Evolutionary conservation across 1,140 invertebrate genomes (phyloP), one percentile per base, ranked within the genome.

Genomic region (Anastatus disparis): DNA sequence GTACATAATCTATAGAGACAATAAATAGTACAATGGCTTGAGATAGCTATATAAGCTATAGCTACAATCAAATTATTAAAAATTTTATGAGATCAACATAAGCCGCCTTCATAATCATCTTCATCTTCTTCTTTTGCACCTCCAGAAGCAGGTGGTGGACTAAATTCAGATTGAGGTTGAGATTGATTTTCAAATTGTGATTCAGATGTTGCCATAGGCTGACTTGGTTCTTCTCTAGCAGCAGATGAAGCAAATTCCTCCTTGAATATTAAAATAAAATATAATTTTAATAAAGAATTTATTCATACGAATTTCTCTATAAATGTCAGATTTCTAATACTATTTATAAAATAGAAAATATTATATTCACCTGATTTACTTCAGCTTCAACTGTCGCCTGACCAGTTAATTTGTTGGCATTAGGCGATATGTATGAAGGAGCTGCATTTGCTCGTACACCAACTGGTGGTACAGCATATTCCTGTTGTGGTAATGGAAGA

Each of bases 391-490:
- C 74, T n/a, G 79, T 82, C 29, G 81, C 75, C 68, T 82, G 79
- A 66, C 73, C 78, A 44, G 76, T 76, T 22, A 78, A 46, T 74
- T 84, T 82, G 62, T 76, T 79, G 61, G 89, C 82, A 75, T 87
- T 88, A 44, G 89, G 87, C 48, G 91, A 92, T 62, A 91, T 89
- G 78, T 93, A 93, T 2, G 90, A 91, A 22, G 91, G 88, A 20
- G 91, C 91, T 12, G 92, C 92, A 79, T 92, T 92, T 78, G 91
- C 88, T 64, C 89, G 81, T 20, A 92, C 87, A 70, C 86, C 86
- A 40, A 88, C 87, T 61, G 89, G 90, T 7, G 88, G 88, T 2
- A 88, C 82, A 9, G 87, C 84, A 46, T 88, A 85, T 71, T 83
- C 80, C 71, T 84, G 77, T 70, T 85, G 86, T 0, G 93, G 94